phyloP scores from a whole-genome alignment of 2,797 vertebrate genomes.

The Sitta carolinensis region DNA sequence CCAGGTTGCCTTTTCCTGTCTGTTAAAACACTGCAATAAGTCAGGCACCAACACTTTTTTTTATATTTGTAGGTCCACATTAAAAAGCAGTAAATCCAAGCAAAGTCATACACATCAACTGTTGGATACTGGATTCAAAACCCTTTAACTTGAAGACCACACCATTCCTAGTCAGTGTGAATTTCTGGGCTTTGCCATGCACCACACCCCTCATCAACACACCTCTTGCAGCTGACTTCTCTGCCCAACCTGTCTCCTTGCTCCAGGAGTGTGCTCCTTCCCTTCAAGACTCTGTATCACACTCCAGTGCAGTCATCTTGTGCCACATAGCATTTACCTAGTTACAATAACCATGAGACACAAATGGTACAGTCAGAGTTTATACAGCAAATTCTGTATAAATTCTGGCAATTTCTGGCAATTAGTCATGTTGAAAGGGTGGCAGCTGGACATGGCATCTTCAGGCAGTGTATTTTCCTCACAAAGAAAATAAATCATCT shows the following conservation, averaged over 20 bases:
- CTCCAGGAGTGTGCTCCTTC: background rate
- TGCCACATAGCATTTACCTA: background rate
- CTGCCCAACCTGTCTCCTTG: background rate
- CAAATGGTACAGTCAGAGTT: background rate
- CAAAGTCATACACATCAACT: background rate
- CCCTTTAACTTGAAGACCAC: background rate
- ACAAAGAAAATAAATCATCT: background rate
- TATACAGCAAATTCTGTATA: background rate
- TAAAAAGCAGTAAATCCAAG: background rate
- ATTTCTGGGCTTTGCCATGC: background rate
- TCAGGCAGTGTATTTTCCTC: background rate
- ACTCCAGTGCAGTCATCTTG: accelerated
- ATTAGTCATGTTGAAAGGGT: background rate
- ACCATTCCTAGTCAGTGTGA: background rate
- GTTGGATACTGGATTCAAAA: background rate
- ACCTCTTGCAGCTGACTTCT: accelerated
- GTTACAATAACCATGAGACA: background rate
- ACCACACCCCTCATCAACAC: accelerated
- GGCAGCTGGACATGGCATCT: background rate
- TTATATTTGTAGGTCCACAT: background rate
- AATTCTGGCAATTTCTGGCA: background rate
- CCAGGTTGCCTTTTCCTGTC: background rate
- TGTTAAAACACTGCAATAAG: background rate
- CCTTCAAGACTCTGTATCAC: background rate
- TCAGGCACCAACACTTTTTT: background rate